Percentiles rank a stretch among this genome's conserved stretches.
Conservation (phyloP, 2,797 vertebrate species). For the Bovichtus diacanthus region DNA sequence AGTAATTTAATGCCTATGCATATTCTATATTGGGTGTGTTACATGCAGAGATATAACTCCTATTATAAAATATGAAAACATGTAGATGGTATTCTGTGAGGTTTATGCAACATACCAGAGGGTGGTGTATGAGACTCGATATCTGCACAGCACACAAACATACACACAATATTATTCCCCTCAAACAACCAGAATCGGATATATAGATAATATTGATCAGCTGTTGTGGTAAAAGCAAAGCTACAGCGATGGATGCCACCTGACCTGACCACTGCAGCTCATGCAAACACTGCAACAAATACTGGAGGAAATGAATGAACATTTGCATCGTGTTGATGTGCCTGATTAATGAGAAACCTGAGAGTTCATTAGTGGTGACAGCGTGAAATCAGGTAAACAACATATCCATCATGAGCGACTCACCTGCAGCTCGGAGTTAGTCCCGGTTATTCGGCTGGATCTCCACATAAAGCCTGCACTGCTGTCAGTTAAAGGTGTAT, state of each 20-base stretch:
- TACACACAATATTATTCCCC: not conserved
- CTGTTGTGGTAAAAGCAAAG: not conserved
- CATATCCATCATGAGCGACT: conserved; percentile 12
- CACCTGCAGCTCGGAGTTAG: conserved; percentile 47
- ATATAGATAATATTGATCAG: not conserved
- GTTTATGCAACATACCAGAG: not conserved
- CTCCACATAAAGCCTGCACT: not conserved
- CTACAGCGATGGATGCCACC: conserved; percentile 9
- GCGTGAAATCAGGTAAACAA: not conserved
- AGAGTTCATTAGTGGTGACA: not conserved
- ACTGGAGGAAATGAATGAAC: not conserved
- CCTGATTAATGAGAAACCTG: not conserved
- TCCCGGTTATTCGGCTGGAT: conserved; percentile 3
- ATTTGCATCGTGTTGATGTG: not conserved
- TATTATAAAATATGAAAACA: not conserved
- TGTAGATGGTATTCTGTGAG: not conserved
- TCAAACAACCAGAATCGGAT: not conserved
- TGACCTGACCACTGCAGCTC: conserved; percentile 9
- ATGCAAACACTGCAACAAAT: not conserved
- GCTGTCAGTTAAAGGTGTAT: not conserved
- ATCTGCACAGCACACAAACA: conserved; percentile 5
- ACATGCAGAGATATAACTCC: not conserved
- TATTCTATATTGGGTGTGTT: not conserved
- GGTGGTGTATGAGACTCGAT: not conserved
- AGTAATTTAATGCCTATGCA: not conserved